These are phyloP conservation scores for Muscicapa comitata DNA, from an alignment of 2,797 vertebrate genomes.

Conservation along the genomic window DNA sequence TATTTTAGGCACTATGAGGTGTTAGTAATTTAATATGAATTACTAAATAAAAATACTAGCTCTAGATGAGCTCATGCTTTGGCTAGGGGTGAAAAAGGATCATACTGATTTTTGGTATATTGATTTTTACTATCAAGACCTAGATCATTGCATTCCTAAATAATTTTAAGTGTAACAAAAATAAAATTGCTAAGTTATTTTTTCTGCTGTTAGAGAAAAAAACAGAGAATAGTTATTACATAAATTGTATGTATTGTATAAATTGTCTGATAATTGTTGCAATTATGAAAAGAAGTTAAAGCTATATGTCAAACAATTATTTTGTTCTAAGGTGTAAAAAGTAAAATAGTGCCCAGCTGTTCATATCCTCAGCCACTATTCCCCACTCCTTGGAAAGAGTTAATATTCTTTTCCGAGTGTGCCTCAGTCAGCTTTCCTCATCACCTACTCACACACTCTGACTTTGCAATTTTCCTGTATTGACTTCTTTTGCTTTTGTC, in stretches of 20 bases:
- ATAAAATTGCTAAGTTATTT: background rate
- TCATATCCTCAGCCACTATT: background rate
- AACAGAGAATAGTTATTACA: too few species aligned
- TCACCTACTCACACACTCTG: background rate
- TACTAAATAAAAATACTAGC: background rate
- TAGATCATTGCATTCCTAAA: background rate
- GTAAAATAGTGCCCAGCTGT: background rate
- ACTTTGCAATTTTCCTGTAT: background rate
- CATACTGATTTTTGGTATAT: background rate
- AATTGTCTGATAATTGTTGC: background rate
- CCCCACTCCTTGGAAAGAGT: background rate
- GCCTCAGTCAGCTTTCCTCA: background rate
- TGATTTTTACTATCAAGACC: background rate
- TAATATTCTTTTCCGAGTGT: background rate
- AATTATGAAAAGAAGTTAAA: background rate
- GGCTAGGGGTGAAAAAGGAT: background rate
- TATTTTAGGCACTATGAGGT: background rate
- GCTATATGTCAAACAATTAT: background rate
- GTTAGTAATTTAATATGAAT: background rate
- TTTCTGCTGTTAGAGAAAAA: background rate
- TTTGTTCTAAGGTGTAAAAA: background rate
- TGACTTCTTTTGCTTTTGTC: background rate
- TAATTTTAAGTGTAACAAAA: background rate
- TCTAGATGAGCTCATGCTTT: background rate
- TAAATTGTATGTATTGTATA: too few species aligned